These are phyloP conservation scores for Stomorhina lunata DNA, from an alignment of 2,888 invertebrate species.

Conservation along the genomic window DNA sequence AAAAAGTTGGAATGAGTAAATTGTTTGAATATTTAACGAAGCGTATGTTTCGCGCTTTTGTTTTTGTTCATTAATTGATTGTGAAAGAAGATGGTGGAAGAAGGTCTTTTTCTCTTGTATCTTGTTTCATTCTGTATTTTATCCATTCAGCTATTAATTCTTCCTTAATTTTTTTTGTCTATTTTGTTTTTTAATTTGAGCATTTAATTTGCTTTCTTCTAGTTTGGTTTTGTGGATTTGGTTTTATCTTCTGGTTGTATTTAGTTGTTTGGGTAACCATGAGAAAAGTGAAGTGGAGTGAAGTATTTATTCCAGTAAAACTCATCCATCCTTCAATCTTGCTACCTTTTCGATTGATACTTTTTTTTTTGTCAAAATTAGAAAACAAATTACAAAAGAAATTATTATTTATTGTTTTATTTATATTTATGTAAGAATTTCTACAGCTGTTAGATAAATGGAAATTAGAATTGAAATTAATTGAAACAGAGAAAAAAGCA, in stretches of 20 bases:
- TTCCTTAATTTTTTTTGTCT: not conserved
- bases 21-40: constrained; percentile 54
- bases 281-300: no score
- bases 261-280: constrained; percentile 2
- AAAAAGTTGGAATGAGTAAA: constrained; percentile 9
- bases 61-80: constrained; percentile 36
- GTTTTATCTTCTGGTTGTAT: not conserved
- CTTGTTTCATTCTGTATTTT: not conserved
- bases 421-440: constrained; percentile 16
- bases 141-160: not conserved
- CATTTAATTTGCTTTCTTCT: not conserved
- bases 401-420: constrained; percentile 16
- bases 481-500: not conserved
- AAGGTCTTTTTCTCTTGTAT: not conserved
- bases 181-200: not conserved
- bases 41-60: constrained; percentile 20
- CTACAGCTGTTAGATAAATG: constrained; percentile 5
- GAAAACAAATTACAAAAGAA: constrained; percentile 14
- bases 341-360: not conserved
- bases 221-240: not conserved
- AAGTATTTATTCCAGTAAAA: no score
- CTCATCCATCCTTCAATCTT: not conserved
- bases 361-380: not conserved
- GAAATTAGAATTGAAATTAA: constrained; percentile 18
- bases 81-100: constrained; percentile 7